phyloP scores from a whole-genome alignment of 1,140 invertebrate species.

The Ceratina japonica region DNA sequence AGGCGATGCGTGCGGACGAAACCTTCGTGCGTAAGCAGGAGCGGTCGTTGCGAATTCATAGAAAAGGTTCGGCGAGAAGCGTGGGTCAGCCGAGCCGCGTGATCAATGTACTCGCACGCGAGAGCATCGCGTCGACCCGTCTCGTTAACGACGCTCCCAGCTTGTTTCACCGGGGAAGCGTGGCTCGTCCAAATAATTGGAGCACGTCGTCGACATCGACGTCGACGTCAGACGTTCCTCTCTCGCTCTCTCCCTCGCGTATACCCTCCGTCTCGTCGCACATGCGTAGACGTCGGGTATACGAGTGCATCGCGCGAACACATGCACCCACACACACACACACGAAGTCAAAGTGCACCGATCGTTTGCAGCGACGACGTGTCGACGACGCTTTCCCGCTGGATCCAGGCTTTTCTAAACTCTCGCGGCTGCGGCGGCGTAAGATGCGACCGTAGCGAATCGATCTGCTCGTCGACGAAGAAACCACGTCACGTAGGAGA shows the following conservation, averaged over 20 bases:
- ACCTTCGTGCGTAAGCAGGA: constrained; percentile 27
- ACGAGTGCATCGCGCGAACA: neutral
- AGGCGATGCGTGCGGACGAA: neutral
- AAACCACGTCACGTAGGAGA: constrained; percentile 11
- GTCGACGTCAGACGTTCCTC: constrained; percentile 29
- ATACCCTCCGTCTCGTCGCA: neutral
- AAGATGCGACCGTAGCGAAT: constrained; percentile 51
- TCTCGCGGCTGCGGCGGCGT: constrained; percentile 26
- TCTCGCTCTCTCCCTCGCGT: neutral
- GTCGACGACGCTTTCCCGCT: constrained; percentile 5
- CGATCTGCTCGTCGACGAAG: constrained; percentile 54
- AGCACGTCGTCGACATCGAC: constrained; percentile 47
- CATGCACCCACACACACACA: neutral
- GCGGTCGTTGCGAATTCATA: constrained; percentile 52
- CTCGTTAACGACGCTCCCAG: constrained; percentile 63
- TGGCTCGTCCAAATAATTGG: constrained; percentile 61
- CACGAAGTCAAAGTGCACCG: constrained; percentile 39
- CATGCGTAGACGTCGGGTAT: constrained; percentile 16
- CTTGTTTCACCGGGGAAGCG: constrained; percentile 44
- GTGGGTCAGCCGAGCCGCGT: constrained; percentile 40
- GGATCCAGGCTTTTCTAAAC: constrained; percentile 20
- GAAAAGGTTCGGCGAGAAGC: constrained; percentile 46
- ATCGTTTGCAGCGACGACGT: constrained; percentile 25
- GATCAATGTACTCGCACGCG: constrained; percentile 11
- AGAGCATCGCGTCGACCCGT: constrained; percentile 41